These are phyloP conservation scores for Drosophila tripunctata DNA, from an alignment of 2,888 invertebrate genomes.

Conservation along the genomic window DNA sequence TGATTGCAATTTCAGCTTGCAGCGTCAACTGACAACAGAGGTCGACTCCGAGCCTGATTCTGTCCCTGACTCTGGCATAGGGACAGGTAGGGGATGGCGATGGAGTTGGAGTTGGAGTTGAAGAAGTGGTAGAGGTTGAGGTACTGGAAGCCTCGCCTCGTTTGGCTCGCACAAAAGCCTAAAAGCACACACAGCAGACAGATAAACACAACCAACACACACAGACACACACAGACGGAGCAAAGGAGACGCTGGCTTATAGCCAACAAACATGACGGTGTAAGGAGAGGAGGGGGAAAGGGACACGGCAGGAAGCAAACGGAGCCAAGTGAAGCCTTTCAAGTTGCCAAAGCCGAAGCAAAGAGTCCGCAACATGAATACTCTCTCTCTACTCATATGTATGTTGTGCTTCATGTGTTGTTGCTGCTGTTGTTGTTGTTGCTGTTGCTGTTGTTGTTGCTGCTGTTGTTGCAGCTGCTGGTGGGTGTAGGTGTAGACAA, in stretches of 20 bases:
- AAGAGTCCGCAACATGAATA: slow-evolving; percentile 45
- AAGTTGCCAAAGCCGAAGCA: slow-evolving; percentile 77
- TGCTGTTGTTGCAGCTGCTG: slow-evolving; percentile 49
- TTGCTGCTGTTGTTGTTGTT: slow-evolving; percentile 10
- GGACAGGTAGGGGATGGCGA: background rate
- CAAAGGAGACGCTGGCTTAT: slow-evolving; percentile 38
- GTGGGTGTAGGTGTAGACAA: too few relatives aligned
- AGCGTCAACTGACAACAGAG: slow-evolving; percentile 37
- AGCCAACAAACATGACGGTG: slow-evolving; percentile 31
- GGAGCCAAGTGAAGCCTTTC: slow-evolving; percentile 75
- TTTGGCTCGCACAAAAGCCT: slow-evolving; percentile 77
- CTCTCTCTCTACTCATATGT: too few relatives aligned
- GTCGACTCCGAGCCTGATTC: slow-evolving; percentile 27
- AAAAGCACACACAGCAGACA: slow-evolving; percentile 61
- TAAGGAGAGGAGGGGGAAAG: slow-evolving; percentile 17
- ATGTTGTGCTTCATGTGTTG: background rate
- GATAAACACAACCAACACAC: slow-evolving; percentile 30
- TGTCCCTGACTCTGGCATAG: slow-evolving; percentile 31
- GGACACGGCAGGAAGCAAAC: slow-evolving; percentile 48
- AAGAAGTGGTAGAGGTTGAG: slow-evolving; percentile 9
- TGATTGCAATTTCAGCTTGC: slow-evolving; percentile 80
- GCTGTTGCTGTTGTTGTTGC: slow-evolving; percentile 41
- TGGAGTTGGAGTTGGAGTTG: slow-evolving; percentile 9
- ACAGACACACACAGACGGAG: slow-evolving; percentile 34
- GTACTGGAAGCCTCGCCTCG: slow-evolving; percentile 66